Evolutionary conservation across 1,140 invertebrate genomes (phyloP).

Genomic region (Lysiphlebus fabarum): DNA sequence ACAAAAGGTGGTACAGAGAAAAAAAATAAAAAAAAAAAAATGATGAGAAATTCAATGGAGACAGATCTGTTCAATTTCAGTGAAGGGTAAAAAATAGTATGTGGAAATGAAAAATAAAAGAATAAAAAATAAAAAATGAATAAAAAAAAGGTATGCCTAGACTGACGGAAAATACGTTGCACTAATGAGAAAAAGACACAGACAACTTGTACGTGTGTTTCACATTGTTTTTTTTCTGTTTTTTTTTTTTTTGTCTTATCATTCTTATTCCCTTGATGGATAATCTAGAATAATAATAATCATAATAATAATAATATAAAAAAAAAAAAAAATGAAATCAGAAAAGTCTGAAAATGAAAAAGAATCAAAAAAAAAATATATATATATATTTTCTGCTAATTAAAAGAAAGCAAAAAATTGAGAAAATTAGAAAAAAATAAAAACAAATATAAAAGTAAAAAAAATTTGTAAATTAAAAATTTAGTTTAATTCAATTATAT

Average conservation of each 20-base stretch:
- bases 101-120: slow-evolving; percentile 12
- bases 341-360: no score
- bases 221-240: no score
- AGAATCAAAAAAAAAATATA: no score
- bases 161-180: slow-evolving; percentile 7
- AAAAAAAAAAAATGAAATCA: no score
- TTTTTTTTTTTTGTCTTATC: neutral
- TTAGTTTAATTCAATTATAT: no score
- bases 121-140: slow-evolving; percentile 15
- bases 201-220: neutral
- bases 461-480: no score
- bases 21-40: slow-evolving; percentile 21
- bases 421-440: no score
- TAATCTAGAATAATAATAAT: slow-evolving; percentile 3
- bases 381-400: no score
- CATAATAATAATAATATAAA: no score
- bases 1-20: no score
- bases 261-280: neutral
- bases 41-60: slow-evolving; percentile 5
- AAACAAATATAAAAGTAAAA: no score
- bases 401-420: no score
- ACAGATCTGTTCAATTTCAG: neutral
- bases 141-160: slow-evolving; percentile 14
- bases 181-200: slow-evolving; percentile 43
- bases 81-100: neutral